Evolutionary conservation across 1,140 invertebrate species (phyloP).

Genomic region (Capitella teleta): DNA sequence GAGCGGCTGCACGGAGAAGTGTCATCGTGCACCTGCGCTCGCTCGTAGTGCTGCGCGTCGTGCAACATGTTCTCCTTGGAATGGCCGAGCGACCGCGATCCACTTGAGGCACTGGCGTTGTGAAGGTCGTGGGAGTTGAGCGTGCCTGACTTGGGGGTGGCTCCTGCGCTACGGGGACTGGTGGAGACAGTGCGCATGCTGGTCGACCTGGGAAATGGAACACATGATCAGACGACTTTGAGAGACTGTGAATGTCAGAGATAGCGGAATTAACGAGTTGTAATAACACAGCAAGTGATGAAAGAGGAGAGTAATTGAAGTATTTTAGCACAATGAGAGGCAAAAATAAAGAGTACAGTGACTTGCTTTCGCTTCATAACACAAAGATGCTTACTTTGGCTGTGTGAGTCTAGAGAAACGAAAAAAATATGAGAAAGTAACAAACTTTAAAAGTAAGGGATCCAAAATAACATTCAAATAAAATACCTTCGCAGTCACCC

Average conservation of each 20-base stretch:
- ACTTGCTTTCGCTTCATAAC: too few relatives aligned
- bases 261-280: not conserved
- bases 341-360: too few relatives aligned
- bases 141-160: slow-evolving; percentile 28
- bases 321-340: too few relatives aligned
- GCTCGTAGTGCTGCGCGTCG: slow-evolving; percentile 14
- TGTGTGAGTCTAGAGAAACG: too few relatives aligned
- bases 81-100: slow-evolving; percentile 27
- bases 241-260: slow-evolving; percentile 1
- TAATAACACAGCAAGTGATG: not conserved
- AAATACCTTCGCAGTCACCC: too few relatives aligned
- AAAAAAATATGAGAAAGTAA: too few relatives aligned
- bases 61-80: slow-evolving; percentile 13
- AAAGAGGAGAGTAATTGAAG: too few relatives aligned
- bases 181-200: slow-evolving; percentile 31
- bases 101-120: slow-evolving; percentile 33
- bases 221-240: not conserved
- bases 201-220: slow-evolving; percentile 25
- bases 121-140: slow-evolving; percentile 19
- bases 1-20: slow-evolving; percentile 29
- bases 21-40: slow-evolving; percentile 33
- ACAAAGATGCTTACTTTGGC: too few relatives aligned
- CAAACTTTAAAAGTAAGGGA: too few relatives aligned
- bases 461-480: too few relatives aligned
- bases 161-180: slow-evolving; percentile 32